phyloP scores from a whole-genome alignment of 2,888 invertebrate species.

The Neria commutata region DNA sequence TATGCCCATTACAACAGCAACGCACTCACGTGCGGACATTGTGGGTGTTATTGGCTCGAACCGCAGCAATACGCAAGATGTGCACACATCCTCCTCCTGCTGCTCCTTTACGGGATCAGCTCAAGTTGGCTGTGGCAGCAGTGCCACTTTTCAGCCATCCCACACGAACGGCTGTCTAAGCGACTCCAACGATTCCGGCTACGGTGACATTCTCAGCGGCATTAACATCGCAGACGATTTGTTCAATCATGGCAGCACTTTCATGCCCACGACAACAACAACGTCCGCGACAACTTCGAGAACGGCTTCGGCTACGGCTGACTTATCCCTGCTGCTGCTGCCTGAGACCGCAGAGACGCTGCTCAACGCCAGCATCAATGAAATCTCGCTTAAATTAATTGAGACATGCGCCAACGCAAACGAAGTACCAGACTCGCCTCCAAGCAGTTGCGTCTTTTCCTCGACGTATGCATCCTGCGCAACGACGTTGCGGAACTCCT shows the following conservation, averaged over 20 bases:
- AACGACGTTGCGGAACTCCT: constrained; percentile 29
- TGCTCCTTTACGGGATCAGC: not conserved
- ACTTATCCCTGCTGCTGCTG: constrained; percentile 33
- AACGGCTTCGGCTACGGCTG: constrained; percentile 20
- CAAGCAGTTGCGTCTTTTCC: too few relatives aligned
- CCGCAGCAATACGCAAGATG: constrained; percentile 46
- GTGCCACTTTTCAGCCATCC: not conserved
- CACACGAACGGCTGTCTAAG: constrained; percentile 34
- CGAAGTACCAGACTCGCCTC: not conserved
- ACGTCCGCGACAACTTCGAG: constrained; percentile 5
- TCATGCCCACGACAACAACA: not conserved
- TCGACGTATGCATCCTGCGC: too few relatives aligned
- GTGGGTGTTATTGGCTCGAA: constrained; percentile 60
- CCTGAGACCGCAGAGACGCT: constrained; percentile 52
- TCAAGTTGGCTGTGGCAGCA: not conserved
- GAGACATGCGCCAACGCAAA: constrained; percentile 58
- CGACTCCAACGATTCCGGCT: constrained; percentile 54
- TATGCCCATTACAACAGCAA: constrained; percentile 47
- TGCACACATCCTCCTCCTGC: not conserved
- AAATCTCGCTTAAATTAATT: constrained; percentile 61
- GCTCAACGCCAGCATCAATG: constrained; percentile 59
- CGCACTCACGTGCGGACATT: constrained; percentile 49
- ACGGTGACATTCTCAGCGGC: constrained; percentile 58
- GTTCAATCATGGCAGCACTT: constrained; percentile 39
- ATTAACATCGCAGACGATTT: constrained; percentile 59